Evolutionary conservation across 2,797 vertebrate genomes (phyloP).

Genomic region (Rhabdophis nuchalis): DNA sequence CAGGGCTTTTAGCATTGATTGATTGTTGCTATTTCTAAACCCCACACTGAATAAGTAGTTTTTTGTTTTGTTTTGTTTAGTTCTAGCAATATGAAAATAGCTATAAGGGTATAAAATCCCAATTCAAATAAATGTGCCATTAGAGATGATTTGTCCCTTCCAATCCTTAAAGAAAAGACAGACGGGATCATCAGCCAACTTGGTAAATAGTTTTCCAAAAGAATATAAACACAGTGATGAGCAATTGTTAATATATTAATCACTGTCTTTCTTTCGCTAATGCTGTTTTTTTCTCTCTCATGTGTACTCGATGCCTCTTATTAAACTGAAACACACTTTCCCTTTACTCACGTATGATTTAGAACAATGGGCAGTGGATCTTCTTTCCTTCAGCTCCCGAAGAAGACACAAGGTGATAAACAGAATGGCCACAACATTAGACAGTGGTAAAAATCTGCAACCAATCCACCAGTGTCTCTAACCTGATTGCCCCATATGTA

Average conservation of each 20-base stretch:
- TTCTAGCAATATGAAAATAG: neutral
- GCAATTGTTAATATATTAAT: neutral
- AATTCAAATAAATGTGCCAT: neutral
- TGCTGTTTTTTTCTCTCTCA: neutral
- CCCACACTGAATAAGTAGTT: neutral
- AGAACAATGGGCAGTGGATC: neutral
- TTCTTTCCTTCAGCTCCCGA: neutral
- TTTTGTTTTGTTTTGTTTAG: neutral
- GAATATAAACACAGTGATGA: neutral
- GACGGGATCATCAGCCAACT: neutral
- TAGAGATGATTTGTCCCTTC: neutral
- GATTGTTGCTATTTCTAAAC: neutral
- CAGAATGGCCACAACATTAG: neutral
- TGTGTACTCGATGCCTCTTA: neutral
- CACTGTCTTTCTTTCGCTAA: neutral
- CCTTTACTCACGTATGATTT: neutral
- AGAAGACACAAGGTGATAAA: neutral
- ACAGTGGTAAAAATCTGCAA: neutral
- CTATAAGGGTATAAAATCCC: neutral
- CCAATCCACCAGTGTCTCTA: neutral
- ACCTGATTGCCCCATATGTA: neutral
- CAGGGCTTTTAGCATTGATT: conserved; percentile 21
- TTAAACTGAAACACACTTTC: neutral
- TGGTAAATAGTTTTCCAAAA: neutral
- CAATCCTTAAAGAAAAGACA: neutral